These are phyloP conservation scores for Caenorhabditis virilis DNA, from an alignment of 2,888 invertebrate genomes.

Conservation along the genomic window DNA sequence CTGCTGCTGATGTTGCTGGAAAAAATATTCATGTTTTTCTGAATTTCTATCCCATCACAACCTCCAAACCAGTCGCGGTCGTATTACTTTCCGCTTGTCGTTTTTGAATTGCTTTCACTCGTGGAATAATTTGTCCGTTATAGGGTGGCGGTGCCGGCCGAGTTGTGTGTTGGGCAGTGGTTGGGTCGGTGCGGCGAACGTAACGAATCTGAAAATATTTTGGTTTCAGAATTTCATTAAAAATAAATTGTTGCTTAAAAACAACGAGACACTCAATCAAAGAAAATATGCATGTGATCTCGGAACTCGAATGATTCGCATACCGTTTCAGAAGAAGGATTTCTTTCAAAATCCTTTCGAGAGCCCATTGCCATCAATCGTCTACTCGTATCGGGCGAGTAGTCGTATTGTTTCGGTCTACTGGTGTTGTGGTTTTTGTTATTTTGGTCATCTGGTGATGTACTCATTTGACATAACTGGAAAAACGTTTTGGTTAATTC, in stretches of 20 bases:
- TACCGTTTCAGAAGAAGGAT: conserved; percentile 20
- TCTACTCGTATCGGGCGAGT: conserved; percentile 41
- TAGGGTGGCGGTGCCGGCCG: conserved; percentile 36
- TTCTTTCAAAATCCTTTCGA: too few species aligned
- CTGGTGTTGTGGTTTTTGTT: too few species aligned
- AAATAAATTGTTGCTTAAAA: neutral
- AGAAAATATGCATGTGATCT: too few species aligned
- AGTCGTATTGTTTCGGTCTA: too few species aligned
- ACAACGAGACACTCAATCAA: too few species aligned
- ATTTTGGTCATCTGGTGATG: too few species aligned
- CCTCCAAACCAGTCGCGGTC: conserved; percentile 10
- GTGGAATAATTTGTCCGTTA: conserved; percentile 30
- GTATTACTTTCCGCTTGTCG: conserved; percentile 3
- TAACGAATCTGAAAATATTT: conserved; percentile 18
- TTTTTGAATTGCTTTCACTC: conserved; percentile 25
- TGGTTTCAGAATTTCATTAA: neutral
- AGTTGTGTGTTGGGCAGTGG: conserved; percentile 3
- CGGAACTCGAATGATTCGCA: neutral
- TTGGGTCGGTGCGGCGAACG: conserved; percentile 2
- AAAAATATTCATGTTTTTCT: too few species aligned
- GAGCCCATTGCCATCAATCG: conserved; percentile 5
- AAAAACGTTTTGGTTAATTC: too few species aligned
- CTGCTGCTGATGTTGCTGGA: too few species aligned
- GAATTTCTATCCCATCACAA: neutral
- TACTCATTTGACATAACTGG: too few species aligned